Conservation (phyloP, 2,888 invertebrate genomes). For the Homarus gammarus region DNA sequence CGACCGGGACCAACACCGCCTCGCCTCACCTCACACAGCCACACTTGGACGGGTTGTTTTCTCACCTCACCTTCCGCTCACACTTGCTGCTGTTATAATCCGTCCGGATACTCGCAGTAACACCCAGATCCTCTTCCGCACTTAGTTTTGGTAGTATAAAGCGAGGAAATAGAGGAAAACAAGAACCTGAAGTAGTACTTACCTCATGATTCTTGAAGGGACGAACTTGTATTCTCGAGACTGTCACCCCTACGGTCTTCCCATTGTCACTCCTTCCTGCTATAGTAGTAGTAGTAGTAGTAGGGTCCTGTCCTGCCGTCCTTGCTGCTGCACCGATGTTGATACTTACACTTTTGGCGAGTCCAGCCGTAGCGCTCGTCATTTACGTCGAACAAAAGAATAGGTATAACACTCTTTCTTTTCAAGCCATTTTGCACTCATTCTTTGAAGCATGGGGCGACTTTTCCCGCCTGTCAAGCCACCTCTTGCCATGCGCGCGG, state of each 20-base stretch:
- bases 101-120: too few relatives aligned
- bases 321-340: constrained; percentile 77
- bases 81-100: too few relatives aligned
- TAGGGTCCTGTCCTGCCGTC: neutral
- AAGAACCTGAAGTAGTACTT: neutral
- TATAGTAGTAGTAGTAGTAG: neutral
- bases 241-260: too few relatives aligned
- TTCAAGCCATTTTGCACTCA: constrained; percentile 67
- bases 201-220: constrained; percentile 9
- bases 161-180: too few relatives aligned
- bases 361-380: constrained; percentile 51
- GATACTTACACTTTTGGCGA: constrained; percentile 49
- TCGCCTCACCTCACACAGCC: too few relatives aligned
- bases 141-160: too few relatives aligned
- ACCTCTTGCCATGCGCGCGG: constrained; percentile 56
- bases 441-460: constrained; percentile 69
- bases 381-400: constrained; percentile 71
- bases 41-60: neutral
- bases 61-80: too few relatives aligned
- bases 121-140: too few relatives aligned
- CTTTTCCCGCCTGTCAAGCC: constrained; percentile 53
- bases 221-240: too few relatives aligned
- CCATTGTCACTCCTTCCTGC: too few relatives aligned
- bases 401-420: constrained; percentile 65
- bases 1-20: too few relatives aligned